A percentile compares a stretch with the other conserved stretches of the same genome.
Conservation (phyloP, 2,888 invertebrate genomes). For the Agrochola macilenta region DNA sequence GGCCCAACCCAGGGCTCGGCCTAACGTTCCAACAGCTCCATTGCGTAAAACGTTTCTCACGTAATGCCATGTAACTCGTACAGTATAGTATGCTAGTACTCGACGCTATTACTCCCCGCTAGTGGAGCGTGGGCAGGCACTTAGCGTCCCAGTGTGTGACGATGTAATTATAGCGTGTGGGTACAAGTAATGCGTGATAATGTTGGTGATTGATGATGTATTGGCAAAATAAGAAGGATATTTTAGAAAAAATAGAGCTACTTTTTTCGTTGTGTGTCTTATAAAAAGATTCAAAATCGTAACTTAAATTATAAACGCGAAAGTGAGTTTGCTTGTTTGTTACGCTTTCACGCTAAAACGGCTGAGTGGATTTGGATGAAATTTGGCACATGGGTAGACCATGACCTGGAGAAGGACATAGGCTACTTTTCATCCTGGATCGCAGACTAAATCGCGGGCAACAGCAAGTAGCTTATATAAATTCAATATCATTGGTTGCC, state of each 20-base stretch:
- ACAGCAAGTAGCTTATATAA: no score
- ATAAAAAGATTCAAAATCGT: background rate
- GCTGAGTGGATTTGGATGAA: no score
- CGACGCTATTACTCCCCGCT: constrained; percentile 30
- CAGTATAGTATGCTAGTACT: constrained; percentile 37
- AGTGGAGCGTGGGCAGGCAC: constrained; percentile 59
- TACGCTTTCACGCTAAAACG: no score
- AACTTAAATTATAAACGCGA: no score
- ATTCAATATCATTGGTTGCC: background rate
- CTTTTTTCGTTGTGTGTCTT: background rate
- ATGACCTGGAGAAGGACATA: no score
- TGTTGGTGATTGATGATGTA: constrained; percentile 44
- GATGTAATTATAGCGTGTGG: constrained; percentile 29
- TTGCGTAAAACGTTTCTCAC: constrained; percentile 65
- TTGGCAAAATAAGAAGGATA: constrained; percentile 20
- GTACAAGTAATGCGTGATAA: constrained; percentile 25
- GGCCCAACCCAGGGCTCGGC: background rate
- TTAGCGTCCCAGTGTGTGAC: constrained; percentile 43
- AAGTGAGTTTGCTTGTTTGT: no score
- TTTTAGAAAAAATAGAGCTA: constrained; percentile 8
- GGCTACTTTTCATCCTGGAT: no score
- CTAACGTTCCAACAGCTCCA: constrained; percentile 33
- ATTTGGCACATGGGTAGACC: no score
- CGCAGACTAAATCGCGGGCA: no score
- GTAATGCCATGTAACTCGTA: constrained; percentile 57